These are phyloP conservation scores for Dallia pectoralis DNA, from an alignment of 2,797 vertebrate genomes.

Conservation along the genomic window DNA sequence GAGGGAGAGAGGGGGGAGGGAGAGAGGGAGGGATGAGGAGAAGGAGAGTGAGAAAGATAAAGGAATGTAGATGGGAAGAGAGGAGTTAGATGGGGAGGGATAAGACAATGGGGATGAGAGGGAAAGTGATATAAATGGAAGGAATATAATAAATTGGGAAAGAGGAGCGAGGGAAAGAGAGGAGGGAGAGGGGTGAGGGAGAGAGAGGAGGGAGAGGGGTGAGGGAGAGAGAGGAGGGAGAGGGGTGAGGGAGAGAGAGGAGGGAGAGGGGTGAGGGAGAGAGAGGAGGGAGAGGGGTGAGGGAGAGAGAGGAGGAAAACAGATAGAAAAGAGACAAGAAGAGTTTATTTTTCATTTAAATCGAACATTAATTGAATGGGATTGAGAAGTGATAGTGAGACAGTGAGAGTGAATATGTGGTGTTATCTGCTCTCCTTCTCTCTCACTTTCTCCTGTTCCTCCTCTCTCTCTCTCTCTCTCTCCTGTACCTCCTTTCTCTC, in stretches of 20 bases:
- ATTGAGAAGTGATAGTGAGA: too few species aligned
- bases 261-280: background rate
- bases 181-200: constrained; percentile 8
- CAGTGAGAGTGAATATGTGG: background rate
- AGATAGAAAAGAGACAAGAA: background rate
- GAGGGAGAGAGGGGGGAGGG: background rate
- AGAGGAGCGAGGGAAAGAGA: background rate
- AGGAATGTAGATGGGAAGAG: background rate
- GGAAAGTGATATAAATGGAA: background rate
- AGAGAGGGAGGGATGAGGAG: background rate
- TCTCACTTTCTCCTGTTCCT: too few species aligned
- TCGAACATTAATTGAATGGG: background rate
- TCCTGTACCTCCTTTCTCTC: too few species aligned
- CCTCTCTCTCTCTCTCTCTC: too few species aligned
- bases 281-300: background rate
- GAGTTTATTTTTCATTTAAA: background rate
- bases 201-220: background rate
- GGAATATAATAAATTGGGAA: too few species aligned
- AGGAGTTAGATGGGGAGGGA: background rate
- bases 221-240: background rate
- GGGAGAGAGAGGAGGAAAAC: background rate
- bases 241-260: background rate
- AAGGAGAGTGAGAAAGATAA: constrained; percentile 7
- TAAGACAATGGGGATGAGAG: too few species aligned
- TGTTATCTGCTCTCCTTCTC: too few species aligned